Conservation (phyloP, 2,797 vertebrate genomes). For the Tangara arthus region DNA sequence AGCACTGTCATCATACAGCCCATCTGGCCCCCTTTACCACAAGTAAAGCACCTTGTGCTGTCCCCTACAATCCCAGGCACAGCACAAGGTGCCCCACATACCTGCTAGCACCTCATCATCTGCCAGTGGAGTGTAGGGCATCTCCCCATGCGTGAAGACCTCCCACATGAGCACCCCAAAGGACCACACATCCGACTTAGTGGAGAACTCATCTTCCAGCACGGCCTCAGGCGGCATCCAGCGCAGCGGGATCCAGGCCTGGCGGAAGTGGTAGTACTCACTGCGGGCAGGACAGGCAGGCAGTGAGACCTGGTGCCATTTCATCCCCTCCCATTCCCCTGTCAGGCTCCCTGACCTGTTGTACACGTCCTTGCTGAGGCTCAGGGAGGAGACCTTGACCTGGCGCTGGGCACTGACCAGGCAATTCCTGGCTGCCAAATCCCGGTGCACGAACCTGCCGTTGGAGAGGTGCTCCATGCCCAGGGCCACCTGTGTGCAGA, state of each 20-base stretch:
- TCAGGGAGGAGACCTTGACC: conserved; percentile 90
- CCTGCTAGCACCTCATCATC: conserved; percentile 92
- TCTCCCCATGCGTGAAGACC: conserved; percentile 89
- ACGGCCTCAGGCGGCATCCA: conserved; percentile 93
- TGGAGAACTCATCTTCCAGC: conserved; percentile 93
- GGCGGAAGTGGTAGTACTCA: conserved; percentile 94
- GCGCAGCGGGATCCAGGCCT: conserved; percentile 93
- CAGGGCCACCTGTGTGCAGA: conserved; percentile 93
- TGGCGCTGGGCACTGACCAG: conserved; percentile 90
- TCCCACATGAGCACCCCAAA: conserved; percentile 98
- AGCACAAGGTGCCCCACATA: conserved; percentile 45
- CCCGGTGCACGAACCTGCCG: conserved; percentile 92
- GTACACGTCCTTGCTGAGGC: conserved; percentile 97
- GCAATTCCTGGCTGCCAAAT: conserved; percentile 94
- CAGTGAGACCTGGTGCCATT: neutral
- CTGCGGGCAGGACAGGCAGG: conserved; percentile 64
- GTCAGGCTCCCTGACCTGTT: conserved; percentile 81
- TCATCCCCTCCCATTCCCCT: neutral
- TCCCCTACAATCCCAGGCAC: neutral
- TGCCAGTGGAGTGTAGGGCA: conserved; percentile 84
- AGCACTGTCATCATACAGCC: neutral
- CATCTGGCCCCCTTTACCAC: neutral
- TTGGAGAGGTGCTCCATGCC: conserved; percentile 97
- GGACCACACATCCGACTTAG: conserved; percentile 94
- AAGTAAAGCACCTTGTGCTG: neutral